These are phyloP conservation scores for Ceuthmochares aereus DNA, from an alignment of 2,113 vertebrate species.

Conservation along the genomic window DNA sequence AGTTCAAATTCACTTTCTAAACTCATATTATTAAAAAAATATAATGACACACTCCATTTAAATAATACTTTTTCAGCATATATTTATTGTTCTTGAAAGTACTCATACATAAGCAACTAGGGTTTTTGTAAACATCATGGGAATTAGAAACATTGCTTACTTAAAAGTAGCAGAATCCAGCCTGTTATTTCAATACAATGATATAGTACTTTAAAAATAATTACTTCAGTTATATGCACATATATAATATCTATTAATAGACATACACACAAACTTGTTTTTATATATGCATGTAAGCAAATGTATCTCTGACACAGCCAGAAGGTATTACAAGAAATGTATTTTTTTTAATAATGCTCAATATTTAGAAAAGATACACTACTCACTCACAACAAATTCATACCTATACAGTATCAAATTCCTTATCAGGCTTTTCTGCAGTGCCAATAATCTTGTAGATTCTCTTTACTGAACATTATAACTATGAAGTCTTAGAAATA, in stretches of 20 bases:
- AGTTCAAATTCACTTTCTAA: not conserved
- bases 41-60: not conserved
- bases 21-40: not conserved
- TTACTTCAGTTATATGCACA: not conserved
- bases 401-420: not conserved
- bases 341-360: not conserved
- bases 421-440: not conserved
- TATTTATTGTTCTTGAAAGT: constrained; percentile 26
- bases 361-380: not conserved
- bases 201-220: not conserved
- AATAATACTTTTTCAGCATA: not conserved
- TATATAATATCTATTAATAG: not conserved
- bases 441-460: not conserved
- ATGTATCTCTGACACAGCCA: not conserved
- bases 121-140: not conserved
- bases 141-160: not conserved
- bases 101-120: not conserved
- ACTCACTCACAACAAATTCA: not conserved
- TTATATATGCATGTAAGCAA: not conserved
- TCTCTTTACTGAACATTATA: not conserved
- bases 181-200: not conserved
- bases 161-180: not conserved
- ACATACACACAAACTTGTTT: not conserved
- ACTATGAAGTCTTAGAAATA: not conserved
- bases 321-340: not conserved